Percentiles rank a stretch among this genome's conserved stretches.
Evolutionary conservation across 2,113 vertebrate genomes (phyloP).

Genomic region (Dendropsophus ebraccatus): DNA sequence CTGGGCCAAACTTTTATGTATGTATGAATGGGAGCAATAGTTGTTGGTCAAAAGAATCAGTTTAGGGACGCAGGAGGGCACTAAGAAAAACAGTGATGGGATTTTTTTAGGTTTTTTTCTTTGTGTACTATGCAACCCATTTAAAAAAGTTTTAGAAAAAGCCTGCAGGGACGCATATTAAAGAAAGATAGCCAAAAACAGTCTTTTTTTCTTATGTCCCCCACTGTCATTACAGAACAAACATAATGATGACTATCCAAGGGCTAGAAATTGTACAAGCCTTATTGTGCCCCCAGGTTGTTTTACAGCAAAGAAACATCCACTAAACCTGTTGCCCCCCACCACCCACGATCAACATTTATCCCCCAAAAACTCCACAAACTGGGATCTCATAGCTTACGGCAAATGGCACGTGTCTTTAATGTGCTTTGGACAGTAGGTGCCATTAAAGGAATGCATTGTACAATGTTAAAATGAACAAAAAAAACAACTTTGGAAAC

Average conservation of each 20-base stretch:
- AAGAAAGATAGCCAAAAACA: no score
- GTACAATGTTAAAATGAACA: not conserved
- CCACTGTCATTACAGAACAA: no score
- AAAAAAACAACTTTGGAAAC: conserved; percentile 33
- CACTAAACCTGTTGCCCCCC: not conserved
- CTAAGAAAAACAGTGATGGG: not conserved
- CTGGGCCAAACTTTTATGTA: no score
- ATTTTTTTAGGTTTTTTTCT: not conserved
- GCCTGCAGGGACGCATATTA: no score
- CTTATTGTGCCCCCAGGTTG: not conserved
- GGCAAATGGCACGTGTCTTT: conserved; percentile 21
- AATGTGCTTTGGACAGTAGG: conserved; percentile 43
- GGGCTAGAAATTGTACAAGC: not conserved
- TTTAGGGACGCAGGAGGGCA: not conserved
- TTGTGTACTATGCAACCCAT: not conserved
- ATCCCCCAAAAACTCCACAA: not conserved
- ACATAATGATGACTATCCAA: not conserved
- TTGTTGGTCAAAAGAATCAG: no score
- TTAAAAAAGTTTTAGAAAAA: not conserved
- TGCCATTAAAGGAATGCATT: not conserved
- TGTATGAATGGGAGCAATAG: no score
- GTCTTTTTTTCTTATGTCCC: no score
- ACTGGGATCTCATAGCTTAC: not conserved
- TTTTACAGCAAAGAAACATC: not conserved
- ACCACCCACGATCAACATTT: not conserved